Evolutionary conservation across 2,797 vertebrate genomes (phyloP), one percentile per base, ranked within the genome.

Genomic region (Cuculus canorus): DNA sequence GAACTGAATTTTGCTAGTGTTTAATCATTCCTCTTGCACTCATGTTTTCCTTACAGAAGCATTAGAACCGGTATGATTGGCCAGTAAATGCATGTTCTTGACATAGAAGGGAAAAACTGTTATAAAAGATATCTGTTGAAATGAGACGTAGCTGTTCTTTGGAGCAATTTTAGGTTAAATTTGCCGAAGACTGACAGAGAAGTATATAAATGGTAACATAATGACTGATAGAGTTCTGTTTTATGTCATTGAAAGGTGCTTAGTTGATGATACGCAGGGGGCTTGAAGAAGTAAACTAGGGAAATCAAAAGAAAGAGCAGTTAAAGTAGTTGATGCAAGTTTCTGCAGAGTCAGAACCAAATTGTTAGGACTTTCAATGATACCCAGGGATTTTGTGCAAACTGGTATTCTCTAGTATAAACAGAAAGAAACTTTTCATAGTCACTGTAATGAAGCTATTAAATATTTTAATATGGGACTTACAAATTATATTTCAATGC

Each of bases 141-240:
- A 86, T 82, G 39, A 87, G 95, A 82, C 13, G 4, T 5, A 8
- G 32, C 19, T 8, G 5, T 94, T 82, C 45, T 83, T 96, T 95
- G 53, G 78, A 82, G 79, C 4, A 22, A 60, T 73, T 97, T 96
- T 77, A 91, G 82, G 73, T 92, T 73, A 77, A 45, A 15, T n/a
- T 65, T 41, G 13, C 39, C 39, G 57, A 71, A 48, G 37, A 65
- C 27, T 88, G 54, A 41, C 70, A 91, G 80, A 73, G 17, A 77
- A 43, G 13, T 90, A 7, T 54, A 13, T 39, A 21, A 76, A 50
- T 21, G 9, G 12, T 76, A 39, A 43, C 22, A 16, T 39, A 84
- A 65, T 80, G 27, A 52, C 72, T 64, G 48, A 71, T 75, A 27
- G 21, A 47, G 8, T 43, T 88, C 12, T 68, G 13, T 76, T 17